A percentile compares a stretch with the other conserved stretches of the same genome.
Evolutionary conservation across 2,797 vertebrate species (phyloP).

Genomic region (Fringilla coelebs): DNA sequence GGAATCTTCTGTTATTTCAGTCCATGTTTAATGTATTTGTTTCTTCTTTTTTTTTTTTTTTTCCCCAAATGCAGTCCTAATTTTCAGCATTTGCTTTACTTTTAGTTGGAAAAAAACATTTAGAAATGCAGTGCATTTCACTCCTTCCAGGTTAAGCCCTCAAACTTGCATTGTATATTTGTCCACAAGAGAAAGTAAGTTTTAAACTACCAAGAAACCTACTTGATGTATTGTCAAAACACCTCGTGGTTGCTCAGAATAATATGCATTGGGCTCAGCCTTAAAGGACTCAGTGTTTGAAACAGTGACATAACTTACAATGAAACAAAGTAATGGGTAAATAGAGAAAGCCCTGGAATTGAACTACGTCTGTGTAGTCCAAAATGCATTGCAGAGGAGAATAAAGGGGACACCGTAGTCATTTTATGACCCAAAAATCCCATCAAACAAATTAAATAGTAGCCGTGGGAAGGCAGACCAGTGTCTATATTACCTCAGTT

Average conservation of each 20-base stretch:
- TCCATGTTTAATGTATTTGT: neutral
- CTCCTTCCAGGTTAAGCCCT: neutral
- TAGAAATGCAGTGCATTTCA: neutral
- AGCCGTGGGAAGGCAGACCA: neutral
- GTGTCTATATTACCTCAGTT: neutral
- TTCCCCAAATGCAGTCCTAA: neutral
- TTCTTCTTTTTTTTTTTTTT: constrained; percentile 10
- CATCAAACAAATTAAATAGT: neutral
- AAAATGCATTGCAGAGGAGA: neutral
- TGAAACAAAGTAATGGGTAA: constrained; percentile 6
- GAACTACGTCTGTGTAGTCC: neutral
- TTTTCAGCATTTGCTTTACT: neutral
- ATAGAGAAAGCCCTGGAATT: neutral
- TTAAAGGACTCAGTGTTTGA: neutral
- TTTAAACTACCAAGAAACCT: neutral
- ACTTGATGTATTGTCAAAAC: neutral
- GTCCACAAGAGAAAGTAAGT: neutral
- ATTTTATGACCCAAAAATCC: neutral
- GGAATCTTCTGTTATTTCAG: neutral
- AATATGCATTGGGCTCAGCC: neutral
- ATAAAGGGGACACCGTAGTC: neutral
- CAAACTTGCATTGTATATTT: neutral
- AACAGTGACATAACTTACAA: neutral
- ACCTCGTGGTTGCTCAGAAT: neutral
- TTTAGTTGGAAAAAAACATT: neutral